These are phyloP conservation scores for Aselliscus stoliczkanus DNA, from an alignment of 2,797 vertebrate genomes.

Conservation along the genomic window DNA sequence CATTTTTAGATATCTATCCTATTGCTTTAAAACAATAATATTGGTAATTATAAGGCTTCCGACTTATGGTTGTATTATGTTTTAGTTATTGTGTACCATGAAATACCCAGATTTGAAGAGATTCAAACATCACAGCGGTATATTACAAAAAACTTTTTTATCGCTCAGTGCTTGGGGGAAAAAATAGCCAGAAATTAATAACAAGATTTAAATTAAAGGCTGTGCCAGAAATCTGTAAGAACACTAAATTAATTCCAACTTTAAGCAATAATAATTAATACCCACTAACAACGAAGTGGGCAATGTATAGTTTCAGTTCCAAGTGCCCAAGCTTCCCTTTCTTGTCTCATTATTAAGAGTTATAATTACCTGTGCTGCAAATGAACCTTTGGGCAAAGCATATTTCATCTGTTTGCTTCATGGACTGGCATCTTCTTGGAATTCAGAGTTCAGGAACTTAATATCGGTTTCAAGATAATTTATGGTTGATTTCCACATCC, in stretches of 20 bases:
- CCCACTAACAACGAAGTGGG: conserved; percentile 39
- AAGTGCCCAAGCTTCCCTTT: neutral
- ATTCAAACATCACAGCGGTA: neutral
- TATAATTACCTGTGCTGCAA: conserved; percentile 37
- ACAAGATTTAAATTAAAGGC: conserved; percentile 54
- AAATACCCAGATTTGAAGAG: conserved; percentile 11
- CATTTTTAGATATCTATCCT: neutral
- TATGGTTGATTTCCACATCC: conserved; percentile 21
- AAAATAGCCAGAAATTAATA: conserved; percentile 44
- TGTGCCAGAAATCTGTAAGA: conserved; percentile 54
- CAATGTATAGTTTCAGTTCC: conserved; percentile 32
- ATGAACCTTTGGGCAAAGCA: conserved; percentile 47
- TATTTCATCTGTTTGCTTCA: conserved; percentile 65
- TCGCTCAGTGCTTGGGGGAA: neutral
- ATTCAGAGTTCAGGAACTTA: conserved; percentile 51
- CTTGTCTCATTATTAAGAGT: conserved; percentile 63
- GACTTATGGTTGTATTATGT: neutral
- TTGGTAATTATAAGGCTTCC: neutral
- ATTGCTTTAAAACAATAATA: neutral
- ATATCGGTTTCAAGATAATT: conserved; percentile 26
- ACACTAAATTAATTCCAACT: conserved; percentile 42
- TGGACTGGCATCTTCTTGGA: conserved; percentile 51
- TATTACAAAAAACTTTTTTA: neutral
- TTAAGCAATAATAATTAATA: conserved; percentile 63
- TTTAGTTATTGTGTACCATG: neutral